Evolutionary conservation across 2,888 invertebrate species (phyloP).

Genomic region (Poecilobothrus nobilitatus): DNA sequence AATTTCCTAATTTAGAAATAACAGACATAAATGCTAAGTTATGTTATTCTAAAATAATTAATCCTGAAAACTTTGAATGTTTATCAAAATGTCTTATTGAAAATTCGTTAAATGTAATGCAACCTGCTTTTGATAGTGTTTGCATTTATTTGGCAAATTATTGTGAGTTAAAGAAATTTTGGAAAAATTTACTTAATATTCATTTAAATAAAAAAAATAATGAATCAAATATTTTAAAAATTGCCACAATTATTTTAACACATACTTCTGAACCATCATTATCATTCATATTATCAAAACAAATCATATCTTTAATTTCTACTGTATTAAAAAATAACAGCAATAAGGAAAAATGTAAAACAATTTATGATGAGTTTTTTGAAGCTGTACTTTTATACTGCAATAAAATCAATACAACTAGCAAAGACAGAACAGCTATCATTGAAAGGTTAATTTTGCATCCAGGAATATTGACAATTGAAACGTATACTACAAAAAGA

Average conservation of each 20-base stretch:
- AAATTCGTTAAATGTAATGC: slow-evolving; percentile 39
- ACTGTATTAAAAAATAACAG: slow-evolving; percentile 51
- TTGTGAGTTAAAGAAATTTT: slow-evolving; percentile 49
- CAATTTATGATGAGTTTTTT: slow-evolving; percentile 41
- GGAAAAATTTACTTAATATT: slow-evolving; percentile 48
- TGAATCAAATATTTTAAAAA: slow-evolving; percentile 52
- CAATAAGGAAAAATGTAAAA: slow-evolving; percentile 33
- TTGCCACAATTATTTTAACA: slow-evolving; percentile 51
- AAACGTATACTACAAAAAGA: slow-evolving; percentile 60
- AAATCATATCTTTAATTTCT: slow-evolving; percentile 57
- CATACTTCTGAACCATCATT: slow-evolving; percentile 44
- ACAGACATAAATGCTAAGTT: neutral
- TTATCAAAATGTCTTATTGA: neutral
- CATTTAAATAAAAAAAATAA: slow-evolving; percentile 48
- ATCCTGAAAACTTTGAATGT: neutral
- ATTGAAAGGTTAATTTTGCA: slow-evolving; percentile 57
- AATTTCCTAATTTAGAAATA: slow-evolving; percentile 48
- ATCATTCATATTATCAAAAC: slow-evolving; percentile 53
- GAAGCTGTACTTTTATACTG: slow-evolving; percentile 48
- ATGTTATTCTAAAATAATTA: neutral
- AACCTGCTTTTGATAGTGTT: slow-evolving; percentile 58
- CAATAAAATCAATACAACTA: slow-evolving; percentile 46
- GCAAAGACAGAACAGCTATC: slow-evolving; percentile 49
- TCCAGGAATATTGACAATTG: slow-evolving; percentile 65
- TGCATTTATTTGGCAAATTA: slow-evolving; percentile 49